These are phyloP conservation scores for Lochmaea capreae DNA, from an alignment of 2,888 invertebrate genomes.

Conservation along the genomic window DNA sequence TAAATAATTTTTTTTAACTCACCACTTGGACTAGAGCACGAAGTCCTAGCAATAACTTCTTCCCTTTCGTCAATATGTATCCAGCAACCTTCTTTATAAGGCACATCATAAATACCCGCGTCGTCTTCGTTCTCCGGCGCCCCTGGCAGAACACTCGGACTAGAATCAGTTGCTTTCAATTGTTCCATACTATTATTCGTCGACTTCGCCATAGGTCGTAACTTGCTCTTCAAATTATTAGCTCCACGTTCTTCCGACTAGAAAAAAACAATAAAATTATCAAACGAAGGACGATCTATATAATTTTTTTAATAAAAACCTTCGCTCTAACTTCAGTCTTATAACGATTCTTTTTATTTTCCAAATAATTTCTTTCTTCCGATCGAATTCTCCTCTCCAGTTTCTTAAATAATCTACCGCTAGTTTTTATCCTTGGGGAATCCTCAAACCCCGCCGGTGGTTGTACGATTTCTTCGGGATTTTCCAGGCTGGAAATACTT, in stretches of 20 bases:
- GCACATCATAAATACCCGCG: slow-evolving; percentile 80
- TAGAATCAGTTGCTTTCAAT: slow-evolving; percentile 74
- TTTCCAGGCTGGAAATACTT: slow-evolving; percentile 47
- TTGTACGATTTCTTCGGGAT: slow-evolving; percentile 78
- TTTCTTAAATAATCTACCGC: slow-evolving; percentile 79
- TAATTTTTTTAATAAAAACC: slow-evolving; percentile 62
- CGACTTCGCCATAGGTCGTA: slow-evolving; percentile 75
- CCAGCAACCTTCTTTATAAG: slow-evolving; percentile 79
- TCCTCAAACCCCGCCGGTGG: slow-evolving; percentile 92
- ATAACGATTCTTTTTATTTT: slow-evolving; percentile 69
- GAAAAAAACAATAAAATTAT: slow-evolving; percentile 38
- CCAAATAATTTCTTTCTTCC: slow-evolving; percentile 83
- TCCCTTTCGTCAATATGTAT: slow-evolving; percentile 81
- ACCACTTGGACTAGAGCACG: slow-evolving; percentile 42
- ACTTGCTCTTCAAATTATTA: slow-evolving; percentile 65
- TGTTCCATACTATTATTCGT: slow-evolving; percentile 79
- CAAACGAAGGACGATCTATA: background rate
- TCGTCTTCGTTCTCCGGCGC: slow-evolving; percentile 74
- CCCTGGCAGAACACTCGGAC: slow-evolving; percentile 70
- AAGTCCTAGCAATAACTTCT: slow-evolving; percentile 65
- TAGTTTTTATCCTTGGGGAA: slow-evolving; percentile 71
- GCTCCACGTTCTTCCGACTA: slow-evolving; percentile 81
- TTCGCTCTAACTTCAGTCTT: slow-evolving; percentile 84
- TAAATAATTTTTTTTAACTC: background rate
- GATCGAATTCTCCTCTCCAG: slow-evolving; percentile 76